Evolutionary conservation across 2,888 invertebrate species (phyloP), one percentile per base, ranked within the genome.

Genomic region (Caenorhabditis wallacei): DNA sequence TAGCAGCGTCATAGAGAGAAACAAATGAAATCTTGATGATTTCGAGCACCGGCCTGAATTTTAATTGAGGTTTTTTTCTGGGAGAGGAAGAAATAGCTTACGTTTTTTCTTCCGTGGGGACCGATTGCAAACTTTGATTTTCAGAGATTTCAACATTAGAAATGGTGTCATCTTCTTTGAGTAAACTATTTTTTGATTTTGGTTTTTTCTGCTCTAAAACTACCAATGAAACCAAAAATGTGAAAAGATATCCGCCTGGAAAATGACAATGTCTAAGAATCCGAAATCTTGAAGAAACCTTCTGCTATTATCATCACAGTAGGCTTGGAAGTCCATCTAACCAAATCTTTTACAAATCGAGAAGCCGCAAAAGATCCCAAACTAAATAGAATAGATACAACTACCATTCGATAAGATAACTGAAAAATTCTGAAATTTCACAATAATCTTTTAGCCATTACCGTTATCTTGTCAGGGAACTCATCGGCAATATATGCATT

Each of bases 401-500:
- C 71, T 24, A 90, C 85, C 90, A 90, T 90, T 24, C 90, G 75
- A 75, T 89, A 84, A 1, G 90, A 90, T 1, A 90, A 63, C 89
- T 89, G 75, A 71, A 88, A 66, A 20, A 18, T 26, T 48, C n/a
- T 57, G 11, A 11, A 63, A 46, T 53, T 56, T 20, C 30, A 26
- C 11, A 22, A 3, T 56, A 35, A 11, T 53, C 11, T 43, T 26
- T 24, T 18, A 3, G 2, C 8, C 18, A 16, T 26, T 70, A 87
- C 89, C 74, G 64, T 80, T 22, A 83, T 85, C 72, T 90, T 90
- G 69, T 88, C 84, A 11, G 85, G 85, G 53, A 89, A 90, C 57
- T 86, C 81, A 64, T 90, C 90, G 11, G 89, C 86, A 22, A 90
- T 83, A 37, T 88, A 90, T 16, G 90, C 88, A 43, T 90, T 90